Conservation (phyloP, 2,888 invertebrate genomes). For the Stenodera caucasica region DNA sequence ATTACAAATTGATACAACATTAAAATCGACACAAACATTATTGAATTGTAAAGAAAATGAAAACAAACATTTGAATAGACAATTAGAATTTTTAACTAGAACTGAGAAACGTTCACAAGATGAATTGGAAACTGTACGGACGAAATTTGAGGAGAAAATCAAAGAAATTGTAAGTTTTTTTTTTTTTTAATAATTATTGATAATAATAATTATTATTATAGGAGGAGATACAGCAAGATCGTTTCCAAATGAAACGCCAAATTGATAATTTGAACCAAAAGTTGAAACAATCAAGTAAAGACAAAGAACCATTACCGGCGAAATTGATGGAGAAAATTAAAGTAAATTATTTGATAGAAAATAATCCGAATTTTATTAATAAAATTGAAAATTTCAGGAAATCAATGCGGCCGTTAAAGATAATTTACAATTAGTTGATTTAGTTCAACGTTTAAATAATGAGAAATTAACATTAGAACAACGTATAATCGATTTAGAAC, state of each 20-base stretch:
- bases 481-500: constrained; percentile 56
- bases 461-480: constrained; percentile 58
- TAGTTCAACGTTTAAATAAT: constrained; percentile 51
- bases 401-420: constrained; percentile 59
- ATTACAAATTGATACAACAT: constrained; percentile 10
- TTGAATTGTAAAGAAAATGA: constrained; percentile 6
- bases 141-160: constrained; percentile 12
- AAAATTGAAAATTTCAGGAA: constrained; percentile 49
- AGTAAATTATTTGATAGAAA: constrained; percentile 36
- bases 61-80: background rate
- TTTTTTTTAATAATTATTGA: constrained; percentile 5
- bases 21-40: constrained; percentile 5
- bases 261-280: constrained; percentile 48
- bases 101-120: constrained; percentile 1
- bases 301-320: constrained; percentile 37
- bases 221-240: constrained; percentile 59
- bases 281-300: constrained; percentile 1
- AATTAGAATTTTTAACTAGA: background rate
- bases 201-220: too few species aligned
- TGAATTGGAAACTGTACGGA: background rate
- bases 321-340: constrained; percentile 52
- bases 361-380: constrained; percentile 20
- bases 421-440: constrained; percentile 58
- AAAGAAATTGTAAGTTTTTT: constrained; percentile 12
- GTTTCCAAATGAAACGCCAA: constrained; percentile 54